These are phyloP conservation scores for Columba guinea DNA, from an alignment of 2,797 vertebrate genomes.

Conservation along the genomic window DNA sequence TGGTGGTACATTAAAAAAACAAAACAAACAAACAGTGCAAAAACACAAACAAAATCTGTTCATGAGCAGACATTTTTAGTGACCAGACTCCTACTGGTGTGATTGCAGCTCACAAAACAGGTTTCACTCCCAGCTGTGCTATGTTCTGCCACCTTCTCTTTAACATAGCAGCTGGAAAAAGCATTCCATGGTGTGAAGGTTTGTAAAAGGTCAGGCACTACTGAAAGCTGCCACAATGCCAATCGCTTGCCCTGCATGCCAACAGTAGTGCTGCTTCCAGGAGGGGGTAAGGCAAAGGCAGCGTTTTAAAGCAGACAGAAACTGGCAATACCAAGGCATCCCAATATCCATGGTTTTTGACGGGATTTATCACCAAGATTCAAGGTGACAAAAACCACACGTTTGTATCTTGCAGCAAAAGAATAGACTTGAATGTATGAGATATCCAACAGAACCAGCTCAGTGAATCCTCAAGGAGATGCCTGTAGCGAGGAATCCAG, in stretches of 20 bases:
- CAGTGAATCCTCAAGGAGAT: neutral
- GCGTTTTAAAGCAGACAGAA: neutral
- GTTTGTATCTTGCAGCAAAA: neutral
- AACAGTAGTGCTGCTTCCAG: neutral
- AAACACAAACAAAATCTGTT: neutral
- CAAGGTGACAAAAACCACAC: neutral
- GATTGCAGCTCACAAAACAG: neutral
- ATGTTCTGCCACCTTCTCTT: neutral
- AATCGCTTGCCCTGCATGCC: neutral
- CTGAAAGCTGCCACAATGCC: neutral
- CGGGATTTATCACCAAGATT: neutral
- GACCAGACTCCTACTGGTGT: neutral
- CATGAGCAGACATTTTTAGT: neutral
- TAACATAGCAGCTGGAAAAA: neutral
- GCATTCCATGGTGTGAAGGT: neutral
- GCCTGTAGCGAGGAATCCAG: neutral
- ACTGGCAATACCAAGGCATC: neutral
- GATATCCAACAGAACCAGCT: neutral
- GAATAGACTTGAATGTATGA: neutral
- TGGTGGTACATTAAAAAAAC: neutral
- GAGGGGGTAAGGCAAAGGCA: neutral
- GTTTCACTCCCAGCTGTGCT: neutral
- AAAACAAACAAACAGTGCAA: neutral
- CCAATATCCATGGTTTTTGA: rapidly evolving
- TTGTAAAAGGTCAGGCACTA: neutral